These are phyloP conservation scores for Leptura quadrifasciata DNA, from an alignment of 2,888 invertebrate genomes.

Conservation along the genomic window DNA sequence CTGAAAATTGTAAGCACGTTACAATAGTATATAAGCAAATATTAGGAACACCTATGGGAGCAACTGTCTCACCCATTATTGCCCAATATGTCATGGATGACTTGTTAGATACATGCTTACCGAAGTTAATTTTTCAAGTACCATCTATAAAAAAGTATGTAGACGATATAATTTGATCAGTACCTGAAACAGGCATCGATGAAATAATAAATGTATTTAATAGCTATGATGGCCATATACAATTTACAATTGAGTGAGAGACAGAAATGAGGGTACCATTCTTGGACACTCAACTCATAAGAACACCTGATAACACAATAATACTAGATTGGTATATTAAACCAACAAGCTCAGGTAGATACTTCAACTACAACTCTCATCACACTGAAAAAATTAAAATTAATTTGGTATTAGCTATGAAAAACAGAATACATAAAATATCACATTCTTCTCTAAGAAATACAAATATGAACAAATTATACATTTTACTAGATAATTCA, in stretches of 20 bases:
- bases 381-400: too few species aligned
- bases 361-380: too few species aligned
- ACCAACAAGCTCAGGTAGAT: too few species aligned
- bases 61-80: constrained; percentile 40
- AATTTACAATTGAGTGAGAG: constrained; percentile 35
- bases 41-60: constrained; percentile 46
- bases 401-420: too few species aligned
- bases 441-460: too few species aligned
- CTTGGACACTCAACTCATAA: constrained; percentile 46
- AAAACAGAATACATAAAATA: too few species aligned
- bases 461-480: too few species aligned
- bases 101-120: constrained; percentile 31
- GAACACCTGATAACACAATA: constrained; percentile 36
- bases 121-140: constrained; percentile 38
- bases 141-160: constrained; percentile 46
- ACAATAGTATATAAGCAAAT: constrained; percentile 43
- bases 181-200: constrained; percentile 1
- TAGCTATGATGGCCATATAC: constrained; percentile 8
- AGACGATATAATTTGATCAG: constrained; percentile 43
- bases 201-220: constrained; percentile 23
- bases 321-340: constrained; percentile 50
- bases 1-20: too few species aligned
- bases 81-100: constrained; percentile 49
- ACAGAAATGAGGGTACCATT: constrained; percentile 41
- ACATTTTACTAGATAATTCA: too few species aligned